Evolutionary conservation across 1,140 invertebrate species (phyloP), one percentile per base, ranked within the genome.

Genomic region (Theocolax elegans): DNA sequence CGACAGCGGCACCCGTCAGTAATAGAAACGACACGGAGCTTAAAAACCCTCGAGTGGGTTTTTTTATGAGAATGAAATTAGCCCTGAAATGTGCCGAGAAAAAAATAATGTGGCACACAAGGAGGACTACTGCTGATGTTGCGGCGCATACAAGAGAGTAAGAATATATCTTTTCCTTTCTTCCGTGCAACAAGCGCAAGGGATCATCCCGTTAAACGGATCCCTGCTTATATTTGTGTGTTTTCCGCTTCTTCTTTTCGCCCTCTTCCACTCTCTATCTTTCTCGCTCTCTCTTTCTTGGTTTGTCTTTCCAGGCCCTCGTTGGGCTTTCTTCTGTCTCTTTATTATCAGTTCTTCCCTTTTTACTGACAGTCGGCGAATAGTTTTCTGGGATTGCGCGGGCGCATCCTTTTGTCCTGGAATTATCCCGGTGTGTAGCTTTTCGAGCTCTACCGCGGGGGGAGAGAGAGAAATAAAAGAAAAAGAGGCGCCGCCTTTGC

Each of bases 131-230:
- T n/a, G n/a, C n/a, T n/a, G n/a, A n/a, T n/a, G n/a, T n/a, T 35
- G 4, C 12, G 35, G 21, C 27, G 31, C 53, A 31, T 38, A 9
- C n/a, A 15, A 38, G 23, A 12, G 53, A 7, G 27, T 17, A 56
- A 40, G 54, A 35, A 40, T 58, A 23, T 9, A 17, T 46, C 40
- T 29, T 12, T 42, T 60, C 49, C 29, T 46, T 72, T 70, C 71
- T 35, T 53, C 35, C 68, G 68, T 66, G 29, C 19, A 42, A 58
- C 29, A 27, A 64, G 62, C 62, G 31, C 42, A 10, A 58, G 38
- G 35, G 75, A 77, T 77, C 68, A 79, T 74, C 78, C 76, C 70
- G 74, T 72, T 79, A 79, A 78, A 77, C 74, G 71, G 73, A 76
- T 75, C 74, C 70, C 59, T 71, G 67, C 62, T 72, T 46, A 12